Base-by-base conservation (phyloP, 2,113 vertebrate genomes). In the Climacteris rufus region DNA sequence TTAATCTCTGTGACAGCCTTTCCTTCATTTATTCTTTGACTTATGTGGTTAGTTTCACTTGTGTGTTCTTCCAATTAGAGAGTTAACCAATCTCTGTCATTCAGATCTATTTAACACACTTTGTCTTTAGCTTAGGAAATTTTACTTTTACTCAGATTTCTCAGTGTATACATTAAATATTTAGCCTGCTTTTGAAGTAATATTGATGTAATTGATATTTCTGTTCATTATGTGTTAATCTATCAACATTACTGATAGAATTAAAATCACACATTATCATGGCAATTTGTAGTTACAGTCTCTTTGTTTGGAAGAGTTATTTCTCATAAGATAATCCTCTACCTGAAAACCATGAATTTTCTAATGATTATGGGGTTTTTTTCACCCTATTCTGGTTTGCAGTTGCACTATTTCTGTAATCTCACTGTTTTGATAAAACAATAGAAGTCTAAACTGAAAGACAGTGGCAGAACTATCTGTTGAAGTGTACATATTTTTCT, bases 1-100 rank as follows among this genome's bases (percentile, higher is more conserved):
- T 94, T 95, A 91, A 96, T 95, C 82, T 54, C 68, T 83, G 31
- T 80, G 42, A 83, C 79, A 96, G 88, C 31, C 59, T 78, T 92
- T 85, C 90, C 59, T 96, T 96, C 66, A 88, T 83, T 94, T 94
- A 86, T 91, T 91, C 74, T 83, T 69, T 90, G 70, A 93, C 40
- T 96, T 94, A 77, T 74, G 82, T 88, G 44, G 54, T 78, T 91
- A 80, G 66, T 39, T 91, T 80, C 75, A 86, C 47, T 91, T 85
- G 66, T 91, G 45, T 90, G 63, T 88, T 96, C 42, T 83, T 95
- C 87, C 63, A 96, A 9, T 85, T 74, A 93, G 60, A 25, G 71
- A 93, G 54, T 93, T 66, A 91, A 96, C 81, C 54, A 74, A 50
- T 93, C 78, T 83, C 66, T 77, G 75, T 74, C 79, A 92, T 77